Conservation (phyloP, 1,140 invertebrate genomes). For the Ectropis grisescens region DNA sequence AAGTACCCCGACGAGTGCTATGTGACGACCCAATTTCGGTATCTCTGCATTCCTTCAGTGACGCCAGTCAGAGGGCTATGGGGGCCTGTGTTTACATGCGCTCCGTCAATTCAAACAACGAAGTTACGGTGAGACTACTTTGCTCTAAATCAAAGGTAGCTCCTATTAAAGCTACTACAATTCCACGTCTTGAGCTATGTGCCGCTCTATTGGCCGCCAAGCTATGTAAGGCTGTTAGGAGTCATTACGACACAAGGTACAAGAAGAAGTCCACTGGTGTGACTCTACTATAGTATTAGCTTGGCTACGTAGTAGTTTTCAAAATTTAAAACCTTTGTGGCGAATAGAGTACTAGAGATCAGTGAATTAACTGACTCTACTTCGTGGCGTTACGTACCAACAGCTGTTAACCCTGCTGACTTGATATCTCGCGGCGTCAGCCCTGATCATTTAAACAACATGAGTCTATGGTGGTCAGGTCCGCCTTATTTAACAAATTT, state of each 20-base stretch:
- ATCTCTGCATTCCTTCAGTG: constrained; percentile 1
- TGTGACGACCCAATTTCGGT: not conserved
- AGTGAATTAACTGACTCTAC: too few species aligned
- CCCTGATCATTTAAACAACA: too few species aligned
- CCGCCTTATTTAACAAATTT: too few species aligned
- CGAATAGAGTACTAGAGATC: too few species aligned
- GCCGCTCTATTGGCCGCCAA: not conserved
- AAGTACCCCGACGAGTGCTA: not conserved
- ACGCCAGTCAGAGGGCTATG: not conserved
- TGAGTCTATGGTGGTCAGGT: too few species aligned
- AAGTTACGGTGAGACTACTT: constrained; percentile 1
- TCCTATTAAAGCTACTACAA: not conserved
- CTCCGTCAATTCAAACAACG: not conserved
- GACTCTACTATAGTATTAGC: constrained; percentile 5
- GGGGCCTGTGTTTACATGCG: constrained; percentile 1
- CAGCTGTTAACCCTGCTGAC: too few species aligned
- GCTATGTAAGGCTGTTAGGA: not conserved
- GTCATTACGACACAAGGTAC: not conserved
- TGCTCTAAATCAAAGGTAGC: constrained; percentile 3
- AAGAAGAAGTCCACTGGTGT: not conserved
- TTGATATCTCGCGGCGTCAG: too few species aligned
- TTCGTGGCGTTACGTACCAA: too few species aligned
- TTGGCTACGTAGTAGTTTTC: too few species aligned
- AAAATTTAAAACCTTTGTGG: constrained; percentile 4
- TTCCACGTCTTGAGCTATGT: constrained; percentile 4